Evolutionary conservation across 2,888 invertebrate species (phyloP).

Genomic region (Trichopoda pennipes): DNA sequence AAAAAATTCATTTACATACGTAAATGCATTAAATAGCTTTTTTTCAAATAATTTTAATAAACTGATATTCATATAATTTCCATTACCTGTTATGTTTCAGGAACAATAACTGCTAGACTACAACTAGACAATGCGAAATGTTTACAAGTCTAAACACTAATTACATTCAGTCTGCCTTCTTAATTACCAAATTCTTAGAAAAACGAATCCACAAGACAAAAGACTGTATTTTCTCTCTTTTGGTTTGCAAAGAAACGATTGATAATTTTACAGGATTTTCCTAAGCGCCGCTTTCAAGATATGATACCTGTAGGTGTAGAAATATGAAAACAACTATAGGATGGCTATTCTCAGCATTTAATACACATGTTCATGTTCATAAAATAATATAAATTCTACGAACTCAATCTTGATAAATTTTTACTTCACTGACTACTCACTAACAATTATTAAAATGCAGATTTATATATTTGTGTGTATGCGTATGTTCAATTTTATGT

Average conservation of each 20-base stretch:
- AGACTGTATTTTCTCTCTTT: slow-evolving; percentile 4
- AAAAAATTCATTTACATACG: background rate
- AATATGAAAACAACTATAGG: slow-evolving; percentile 13
- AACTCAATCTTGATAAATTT: slow-evolving; percentile 42
- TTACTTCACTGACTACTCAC: slow-evolving; percentile 16
- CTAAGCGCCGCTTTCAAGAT: slow-evolving; percentile 50
- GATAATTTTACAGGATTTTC: slow-evolving; percentile 60
- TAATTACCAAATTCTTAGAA: slow-evolving; percentile 72
- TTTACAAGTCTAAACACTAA: slow-evolving; percentile 74
- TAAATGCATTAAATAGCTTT: slow-evolving; percentile 9
- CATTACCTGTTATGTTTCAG: background rate
- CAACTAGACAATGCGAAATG: slow-evolving; percentile 66
- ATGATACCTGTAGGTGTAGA: slow-evolving; percentile 53
- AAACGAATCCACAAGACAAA: slow-evolving; percentile 38
- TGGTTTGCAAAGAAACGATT: slow-evolving; percentile 32
- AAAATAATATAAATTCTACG: slow-evolving; percentile 53
- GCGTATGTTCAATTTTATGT: slow-evolving; percentile 25
- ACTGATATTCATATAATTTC: slow-evolving; percentile 6
- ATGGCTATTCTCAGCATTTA: slow-evolving; percentile 9
- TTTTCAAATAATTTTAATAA: background rate
- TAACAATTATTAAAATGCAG: slow-evolving; percentile 22
- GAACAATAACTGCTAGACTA: slow-evolving; percentile 39
- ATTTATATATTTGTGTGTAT: background rate
- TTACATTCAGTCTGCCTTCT: slow-evolving; percentile 75
- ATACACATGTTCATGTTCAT: slow-evolving; percentile 19